These are phyloP conservation scores for Ceratina calcarata DNA, from an alignment of 1,140 invertebrate species.

Conservation along the genomic window DNA sequence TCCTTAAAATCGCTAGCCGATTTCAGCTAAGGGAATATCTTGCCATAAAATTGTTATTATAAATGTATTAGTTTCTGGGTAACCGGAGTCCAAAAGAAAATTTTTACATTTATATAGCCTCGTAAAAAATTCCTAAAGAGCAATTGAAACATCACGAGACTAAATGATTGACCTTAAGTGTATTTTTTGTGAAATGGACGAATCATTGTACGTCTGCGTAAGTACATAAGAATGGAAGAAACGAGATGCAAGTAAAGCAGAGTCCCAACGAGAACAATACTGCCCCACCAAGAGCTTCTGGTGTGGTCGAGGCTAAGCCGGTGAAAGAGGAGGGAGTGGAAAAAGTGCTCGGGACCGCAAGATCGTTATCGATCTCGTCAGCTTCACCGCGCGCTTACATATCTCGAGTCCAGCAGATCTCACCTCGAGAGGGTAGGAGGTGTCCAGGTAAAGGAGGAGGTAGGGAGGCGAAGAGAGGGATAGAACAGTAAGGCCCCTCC, in stretches of 20 bases:
- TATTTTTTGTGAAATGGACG: too few relatives aligned
- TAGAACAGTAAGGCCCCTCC: constrained; percentile 72
- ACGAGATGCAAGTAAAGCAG: not conserved
- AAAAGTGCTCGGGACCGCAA: constrained; percentile 14
- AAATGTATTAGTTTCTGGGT: too few relatives aligned
- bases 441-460: constrained; percentile 40
- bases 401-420: constrained; percentile 26
- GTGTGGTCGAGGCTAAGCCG: not conserved
- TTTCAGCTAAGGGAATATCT: too few relatives aligned
- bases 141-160: not conserved
- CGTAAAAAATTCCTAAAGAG: too few relatives aligned
- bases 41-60: too few relatives aligned
- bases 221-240: not conserved
- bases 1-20: too few relatives aligned
- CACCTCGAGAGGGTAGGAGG: constrained; percentile 45
- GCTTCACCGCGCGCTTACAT: constrained; percentile 1
- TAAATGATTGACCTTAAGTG: too few relatives aligned
- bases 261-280: not conserved
- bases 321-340: not conserved
- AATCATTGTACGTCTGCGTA: not conserved
- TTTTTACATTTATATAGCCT: too few relatives aligned
- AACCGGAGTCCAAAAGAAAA: too few relatives aligned
- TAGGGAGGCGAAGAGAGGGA: constrained; percentile 61
- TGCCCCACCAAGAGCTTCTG: not conserved
- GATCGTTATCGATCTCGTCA: constrained; percentile 42